Evolutionary conservation across 1,140 invertebrate genomes (phyloP), one percentile per base, ranked within the genome.

Genomic region (Oscheius sp.): DNA sequence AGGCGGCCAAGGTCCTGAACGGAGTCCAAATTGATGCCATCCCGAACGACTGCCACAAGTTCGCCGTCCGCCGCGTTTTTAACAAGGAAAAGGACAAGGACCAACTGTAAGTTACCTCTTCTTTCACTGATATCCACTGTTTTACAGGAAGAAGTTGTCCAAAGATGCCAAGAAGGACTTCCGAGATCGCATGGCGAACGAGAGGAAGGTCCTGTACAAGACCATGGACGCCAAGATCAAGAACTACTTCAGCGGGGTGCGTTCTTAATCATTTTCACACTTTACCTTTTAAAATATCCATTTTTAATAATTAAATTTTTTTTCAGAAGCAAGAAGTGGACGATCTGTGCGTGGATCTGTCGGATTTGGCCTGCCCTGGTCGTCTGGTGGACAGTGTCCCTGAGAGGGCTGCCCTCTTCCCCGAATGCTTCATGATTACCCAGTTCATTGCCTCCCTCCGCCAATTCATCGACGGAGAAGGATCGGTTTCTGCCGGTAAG

Each of bases 371-470:
- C 23, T 55, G 49, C 23, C 49, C 49, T 4, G 49, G 49, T 55
- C 49, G 49, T 13, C 49, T 26, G 7, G 28, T 55, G 4, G 28
- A 15, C 23, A 13, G 15, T 7, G 4, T 26, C 4, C 15, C 15
- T 26, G 28, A 55, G 7, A 7, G 49, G 28, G 23, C 4, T 7
- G 49, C 49, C 49, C 49, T 13, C 4, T 55, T 55, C 23, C 28
- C 49, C 49, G 23, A 55, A 15, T 68, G 55, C 46, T 64, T 68
- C 46, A 65, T 31, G 46, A 68, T 68, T 28, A 68, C 35, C 46
- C 46, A 68, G 55, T 68, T 68, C 55, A 26, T 68, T 68, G 13
- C 66, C 29, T 68, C 46, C 15, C 66, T 46, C 20, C 66, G 49
- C 23, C 49, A 55, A 55, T 55, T 13, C 23, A 23, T 55, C 23